phyloP scores from a whole-genome alignment of 2,797 vertebrate genomes.

The Gadopsis marmoratus region DNA sequence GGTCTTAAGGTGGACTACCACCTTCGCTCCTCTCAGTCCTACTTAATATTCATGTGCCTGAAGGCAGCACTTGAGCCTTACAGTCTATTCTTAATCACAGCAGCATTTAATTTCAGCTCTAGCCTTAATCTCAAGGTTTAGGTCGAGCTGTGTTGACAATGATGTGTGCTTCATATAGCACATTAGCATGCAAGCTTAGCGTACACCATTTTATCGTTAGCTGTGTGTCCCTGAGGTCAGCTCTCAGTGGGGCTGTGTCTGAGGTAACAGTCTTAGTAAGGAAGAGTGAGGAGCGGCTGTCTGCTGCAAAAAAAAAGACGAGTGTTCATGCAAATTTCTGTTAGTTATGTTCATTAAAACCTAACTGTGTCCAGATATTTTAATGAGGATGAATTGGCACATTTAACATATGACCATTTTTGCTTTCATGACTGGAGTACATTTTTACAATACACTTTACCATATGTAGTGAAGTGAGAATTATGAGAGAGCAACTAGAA shows the following conservation, averaged over 20 bases:
- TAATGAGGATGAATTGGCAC: slow-evolving; percentile 30
- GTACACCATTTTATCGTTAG: slow-evolving; percentile 14
- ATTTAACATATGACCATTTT: slow-evolving; percentile 29
- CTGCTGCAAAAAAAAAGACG: slow-evolving; percentile 6
- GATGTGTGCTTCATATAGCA: slow-evolving; percentile 46
- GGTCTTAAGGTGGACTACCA: not conserved
- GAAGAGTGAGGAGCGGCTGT: not conserved
- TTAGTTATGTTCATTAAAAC: slow-evolving; percentile 45
- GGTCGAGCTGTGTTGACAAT: slow-evolving; percentile 40
- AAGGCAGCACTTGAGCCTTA: slow-evolving; percentile 18
- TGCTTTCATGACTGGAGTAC: not conserved
- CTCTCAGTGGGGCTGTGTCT: slow-evolving; percentile 28
- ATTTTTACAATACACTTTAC: slow-evolving; percentile 14
- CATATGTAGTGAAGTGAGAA: not conserved
- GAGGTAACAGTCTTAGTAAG: slow-evolving; percentile 25
- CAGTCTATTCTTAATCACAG: slow-evolving; percentile 35
- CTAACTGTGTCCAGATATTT: slow-evolving; percentile 12
- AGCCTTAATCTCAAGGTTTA: slow-evolving; percentile 61
- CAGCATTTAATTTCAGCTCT: slow-evolving; percentile 48
- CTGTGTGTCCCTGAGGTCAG: slow-evolving; percentile 31
- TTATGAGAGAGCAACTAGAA: not conserved
- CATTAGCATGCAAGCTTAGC: slow-evolving; percentile 39
- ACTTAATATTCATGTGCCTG: slow-evolving; percentile 7
- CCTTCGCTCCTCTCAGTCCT: slow-evolving; percentile 9
- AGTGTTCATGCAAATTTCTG: slow-evolving; percentile 29